phyloP scores from a whole-genome alignment of 2,113 vertebrate species.

The Callospermophilus lateralis region DNA sequence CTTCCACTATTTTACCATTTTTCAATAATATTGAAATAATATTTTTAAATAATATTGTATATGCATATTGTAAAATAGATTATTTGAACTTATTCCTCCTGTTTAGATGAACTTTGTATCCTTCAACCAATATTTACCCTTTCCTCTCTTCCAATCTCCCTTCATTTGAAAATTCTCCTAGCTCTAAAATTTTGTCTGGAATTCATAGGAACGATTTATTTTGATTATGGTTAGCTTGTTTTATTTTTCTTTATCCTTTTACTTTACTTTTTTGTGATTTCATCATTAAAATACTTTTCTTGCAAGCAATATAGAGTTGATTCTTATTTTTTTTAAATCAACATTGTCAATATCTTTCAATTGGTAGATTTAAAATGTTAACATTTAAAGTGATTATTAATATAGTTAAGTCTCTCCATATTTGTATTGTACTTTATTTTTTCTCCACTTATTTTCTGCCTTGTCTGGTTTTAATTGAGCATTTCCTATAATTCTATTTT shows the following conservation, averaged over 20 bases:
- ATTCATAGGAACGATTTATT: not conserved
- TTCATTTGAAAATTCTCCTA: not conserved
- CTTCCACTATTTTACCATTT: no score
- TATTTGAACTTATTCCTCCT: no score
- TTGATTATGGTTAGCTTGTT: not conserved
- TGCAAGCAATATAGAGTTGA: not conserved
- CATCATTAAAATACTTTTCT: not conserved
- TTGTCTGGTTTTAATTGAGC: not conserved
- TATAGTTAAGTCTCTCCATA: not conserved
- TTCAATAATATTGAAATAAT: no score
- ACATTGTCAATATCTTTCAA: not conserved
- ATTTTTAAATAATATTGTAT: no score
- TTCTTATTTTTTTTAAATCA: not conserved
- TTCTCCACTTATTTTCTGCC: not conserved
- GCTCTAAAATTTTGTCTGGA: not conserved
- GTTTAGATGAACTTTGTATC: no score
- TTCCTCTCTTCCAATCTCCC: not conserved
- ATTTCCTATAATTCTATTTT: not conserved
- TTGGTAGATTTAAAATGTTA: not conserved
- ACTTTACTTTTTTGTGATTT: not conserved
- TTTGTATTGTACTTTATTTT: not conserved
- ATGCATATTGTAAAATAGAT: no score
- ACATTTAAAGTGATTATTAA: not conserved
- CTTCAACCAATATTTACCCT: not conserved
- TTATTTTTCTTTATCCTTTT: not conserved